Conservation (phyloP, 2,888 invertebrate species). For the Chymomyza amoena region DNA sequence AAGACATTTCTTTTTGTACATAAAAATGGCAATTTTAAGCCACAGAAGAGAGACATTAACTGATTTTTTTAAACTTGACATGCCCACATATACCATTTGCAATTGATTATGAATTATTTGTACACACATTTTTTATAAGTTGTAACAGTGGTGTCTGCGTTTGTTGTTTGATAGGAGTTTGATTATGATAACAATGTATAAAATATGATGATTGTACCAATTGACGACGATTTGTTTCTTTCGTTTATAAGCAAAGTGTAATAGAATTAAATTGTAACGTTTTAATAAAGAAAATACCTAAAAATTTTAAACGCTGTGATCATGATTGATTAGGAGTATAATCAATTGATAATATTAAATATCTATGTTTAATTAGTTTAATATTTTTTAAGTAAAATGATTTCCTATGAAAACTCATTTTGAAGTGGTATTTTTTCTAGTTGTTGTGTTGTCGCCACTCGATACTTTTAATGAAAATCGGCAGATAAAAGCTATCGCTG, state of each 20-base stretch:
- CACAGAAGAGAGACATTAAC: constrained; percentile 53
- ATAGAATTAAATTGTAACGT: constrained; percentile 72
- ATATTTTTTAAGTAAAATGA: too few species aligned
- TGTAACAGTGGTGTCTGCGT: constrained; percentile 66
- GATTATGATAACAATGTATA: constrained; percentile 61
- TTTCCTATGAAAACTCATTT: too few species aligned
- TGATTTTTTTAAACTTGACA: constrained; percentile 53
- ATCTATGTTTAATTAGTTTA: too few species aligned
- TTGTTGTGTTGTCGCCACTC: background rate
- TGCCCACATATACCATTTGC: constrained; percentile 47
- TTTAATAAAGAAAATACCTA: constrained; percentile 61
- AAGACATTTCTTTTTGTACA: constrained; percentile 62
- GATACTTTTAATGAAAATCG: constrained; percentile 28
- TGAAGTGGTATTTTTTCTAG: too few species aligned
- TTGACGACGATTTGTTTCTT: constrained; percentile 73
- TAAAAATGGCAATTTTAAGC: constrained; percentile 47
- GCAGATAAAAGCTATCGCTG: background rate
- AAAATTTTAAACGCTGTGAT: background rate
- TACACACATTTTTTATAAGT: constrained; percentile 43
- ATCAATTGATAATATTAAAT: too few species aligned
- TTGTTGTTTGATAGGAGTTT: constrained; percentile 64
- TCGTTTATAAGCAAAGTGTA: constrained; percentile 74
- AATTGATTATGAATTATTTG: constrained; percentile 24
- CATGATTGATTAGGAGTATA: too few species aligned
- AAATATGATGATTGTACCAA: constrained; percentile 70